These are phyloP conservation scores for Galeopterus variegatus DNA, from an alignment of 2,113 vertebrate species.

Conservation along the genomic window DNA sequence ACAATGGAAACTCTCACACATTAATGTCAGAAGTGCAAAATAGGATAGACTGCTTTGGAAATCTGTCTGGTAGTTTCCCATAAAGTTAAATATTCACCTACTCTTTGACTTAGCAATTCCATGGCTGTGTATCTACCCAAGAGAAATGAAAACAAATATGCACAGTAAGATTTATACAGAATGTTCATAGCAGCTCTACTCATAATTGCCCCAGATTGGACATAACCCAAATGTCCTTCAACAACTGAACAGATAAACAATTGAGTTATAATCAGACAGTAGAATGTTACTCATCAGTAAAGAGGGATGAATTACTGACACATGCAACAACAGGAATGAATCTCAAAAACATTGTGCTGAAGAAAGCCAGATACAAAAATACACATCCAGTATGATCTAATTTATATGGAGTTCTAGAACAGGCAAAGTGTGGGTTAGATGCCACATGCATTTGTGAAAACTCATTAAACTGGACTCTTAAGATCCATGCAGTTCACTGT, in stretches of 20 bases:
- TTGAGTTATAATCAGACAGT: not conserved
- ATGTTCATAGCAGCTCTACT: not conserved
- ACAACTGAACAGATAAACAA: slow-evolving; percentile 13
- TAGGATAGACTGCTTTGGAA: not conserved
- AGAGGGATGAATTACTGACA: not conserved
- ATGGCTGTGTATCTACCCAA: not conserved
- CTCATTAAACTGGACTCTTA: slow-evolving; percentile 24
- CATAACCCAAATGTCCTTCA: slow-evolving; percentile 46
- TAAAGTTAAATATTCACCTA: not conserved
- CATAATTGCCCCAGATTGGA: not conserved
- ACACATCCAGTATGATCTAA: not conserved
- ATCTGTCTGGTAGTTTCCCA: not conserved
- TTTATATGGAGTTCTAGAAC: not conserved
- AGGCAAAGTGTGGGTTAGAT: not conserved
- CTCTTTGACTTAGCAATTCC: not conserved
- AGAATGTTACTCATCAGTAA: slow-evolving; percentile 14
- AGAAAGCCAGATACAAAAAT: not conserved
- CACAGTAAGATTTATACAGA: not conserved
- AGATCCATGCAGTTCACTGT: slow-evolving; percentile 26
- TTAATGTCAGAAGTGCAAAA: not conserved
- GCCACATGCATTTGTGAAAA: slow-evolving; percentile 9
- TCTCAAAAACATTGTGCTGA: not conserved
- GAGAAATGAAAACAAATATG: not conserved
- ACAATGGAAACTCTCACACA: not conserved
- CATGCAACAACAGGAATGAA: not conserved